Conservation (phyloP, 1,140 invertebrate species). For the Drosophila parabipectinata region DNA sequence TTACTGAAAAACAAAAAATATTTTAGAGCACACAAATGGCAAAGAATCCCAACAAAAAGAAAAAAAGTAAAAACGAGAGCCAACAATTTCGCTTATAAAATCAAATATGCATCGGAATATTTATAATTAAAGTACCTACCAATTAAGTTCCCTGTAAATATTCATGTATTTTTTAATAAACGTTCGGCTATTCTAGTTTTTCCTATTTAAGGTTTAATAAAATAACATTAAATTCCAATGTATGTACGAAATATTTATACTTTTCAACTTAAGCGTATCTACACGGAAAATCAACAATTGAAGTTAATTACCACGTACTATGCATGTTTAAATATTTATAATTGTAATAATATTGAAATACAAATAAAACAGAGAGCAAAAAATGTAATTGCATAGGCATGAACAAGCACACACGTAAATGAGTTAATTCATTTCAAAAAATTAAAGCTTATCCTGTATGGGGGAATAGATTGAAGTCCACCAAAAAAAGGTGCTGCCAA, state of each 20-base stretch:
- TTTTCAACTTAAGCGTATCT: slow-evolving; percentile 64
- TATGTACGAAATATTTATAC: slow-evolving; percentile 66
- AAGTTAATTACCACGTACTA: slow-evolving; percentile 67
- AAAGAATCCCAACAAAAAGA: slow-evolving; percentile 10
- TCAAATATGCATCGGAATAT: slow-evolving; percentile 50
- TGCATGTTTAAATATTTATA: slow-evolving; percentile 81
- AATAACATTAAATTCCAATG: slow-evolving; percentile 40
- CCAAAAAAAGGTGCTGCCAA: no score
- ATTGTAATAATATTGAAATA: slow-evolving; percentile 65
- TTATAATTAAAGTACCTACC: slow-evolving; percentile 29
- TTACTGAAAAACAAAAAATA: slow-evolving; percentile 15
- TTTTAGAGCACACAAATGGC: slow-evolving; percentile 21
- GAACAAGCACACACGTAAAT: slow-evolving; percentile 47
- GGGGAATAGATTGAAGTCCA: no score
- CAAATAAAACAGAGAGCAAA: slow-evolving; percentile 41
- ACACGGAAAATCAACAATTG: slow-evolving; percentile 54
- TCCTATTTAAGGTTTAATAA: slow-evolving; percentile 44
- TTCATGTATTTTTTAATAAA: slow-evolving; percentile 53
- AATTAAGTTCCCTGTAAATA: slow-evolving; percentile 70
- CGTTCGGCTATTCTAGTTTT: slow-evolving; percentile 43
- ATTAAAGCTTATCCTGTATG: neutral
- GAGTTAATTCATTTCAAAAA: slow-evolving; percentile 64
- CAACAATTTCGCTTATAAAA: slow-evolving; percentile 51
- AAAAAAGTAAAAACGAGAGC: slow-evolving; percentile 26
- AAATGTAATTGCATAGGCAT: slow-evolving; percentile 44